These are phyloP conservation scores for Tragelaphus imberbis DNA, from an alignment of 2,113 vertebrate species.

Conservation along the genomic window DNA sequence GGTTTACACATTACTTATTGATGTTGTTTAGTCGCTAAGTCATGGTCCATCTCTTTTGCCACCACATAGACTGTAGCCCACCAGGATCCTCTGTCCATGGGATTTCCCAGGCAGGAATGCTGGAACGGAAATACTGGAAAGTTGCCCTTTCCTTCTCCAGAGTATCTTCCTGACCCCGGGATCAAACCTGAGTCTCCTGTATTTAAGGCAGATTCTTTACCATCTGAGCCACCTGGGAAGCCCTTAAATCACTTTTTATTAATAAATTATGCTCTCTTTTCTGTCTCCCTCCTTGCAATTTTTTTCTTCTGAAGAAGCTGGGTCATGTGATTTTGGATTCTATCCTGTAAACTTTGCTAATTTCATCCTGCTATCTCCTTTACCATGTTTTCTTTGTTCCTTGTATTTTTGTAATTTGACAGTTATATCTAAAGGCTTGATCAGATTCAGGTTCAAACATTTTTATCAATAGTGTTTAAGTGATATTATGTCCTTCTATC, in stretches of 20 bases:
- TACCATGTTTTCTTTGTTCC: not conserved
- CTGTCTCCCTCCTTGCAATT: not conserved
- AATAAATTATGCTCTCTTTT: not conserved
- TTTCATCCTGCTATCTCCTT: not conserved
- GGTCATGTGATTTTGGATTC: not conserved
- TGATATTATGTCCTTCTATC: not conserved
- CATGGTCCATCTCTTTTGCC: too few relatives aligned
- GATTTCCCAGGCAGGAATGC: too few relatives aligned
- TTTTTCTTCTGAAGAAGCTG: not conserved
- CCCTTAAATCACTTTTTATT: not conserved
- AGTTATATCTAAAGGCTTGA: not conserved
- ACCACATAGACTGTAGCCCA: too few relatives aligned
- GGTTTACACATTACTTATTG: not conserved
- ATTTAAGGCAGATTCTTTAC: too few relatives aligned
- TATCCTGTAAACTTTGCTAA: not conserved
- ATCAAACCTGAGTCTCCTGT: too few relatives aligned
- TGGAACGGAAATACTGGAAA: too few relatives aligned
- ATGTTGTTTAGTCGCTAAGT: too few relatives aligned
- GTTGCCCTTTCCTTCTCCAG: too few relatives aligned
- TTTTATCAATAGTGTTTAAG: not conserved
- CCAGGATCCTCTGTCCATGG: too few relatives aligned
- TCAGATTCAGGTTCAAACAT: not conserved
- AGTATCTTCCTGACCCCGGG: too few relatives aligned
- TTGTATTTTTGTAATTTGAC: not conserved
- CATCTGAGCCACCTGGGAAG: too few relatives aligned